Evolutionary conservation across 2,888 invertebrate species (phyloP).

Genomic region (Orthosia cruda): DNA sequence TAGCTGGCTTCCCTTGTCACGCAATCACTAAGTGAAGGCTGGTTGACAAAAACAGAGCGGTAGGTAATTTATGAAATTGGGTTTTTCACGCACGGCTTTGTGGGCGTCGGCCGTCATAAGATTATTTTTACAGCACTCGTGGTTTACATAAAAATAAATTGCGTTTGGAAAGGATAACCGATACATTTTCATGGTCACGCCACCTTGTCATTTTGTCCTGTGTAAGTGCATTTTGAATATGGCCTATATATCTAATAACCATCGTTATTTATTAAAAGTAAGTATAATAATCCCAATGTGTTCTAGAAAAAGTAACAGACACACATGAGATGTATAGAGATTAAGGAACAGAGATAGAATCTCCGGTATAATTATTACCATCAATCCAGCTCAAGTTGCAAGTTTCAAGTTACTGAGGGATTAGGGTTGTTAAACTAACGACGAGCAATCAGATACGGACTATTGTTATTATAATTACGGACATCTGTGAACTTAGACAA

Average conservation of each 20-base stretch:
- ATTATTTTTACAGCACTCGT: conserved; percentile 61
- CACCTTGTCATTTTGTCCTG: neutral
- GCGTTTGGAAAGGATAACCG: conserved; percentile 14
- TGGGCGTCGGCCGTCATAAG: conserved; percentile 55
- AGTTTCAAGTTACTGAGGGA: conserved; percentile 1
- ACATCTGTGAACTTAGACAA: conserved; percentile 9
- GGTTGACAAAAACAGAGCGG: conserved; percentile 78
- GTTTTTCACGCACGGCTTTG: conserved; percentile 70
- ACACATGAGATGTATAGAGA: neutral
- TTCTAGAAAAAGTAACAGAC: neutral
- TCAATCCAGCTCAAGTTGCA: conserved; percentile 7
- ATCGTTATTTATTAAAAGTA: neutral
- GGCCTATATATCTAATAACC: neutral
- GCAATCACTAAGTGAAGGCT: conserved; percentile 73
- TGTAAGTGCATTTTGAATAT: neutral
- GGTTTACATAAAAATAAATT: conserved; percentile 40
- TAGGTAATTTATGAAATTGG: conserved; percentile 75
- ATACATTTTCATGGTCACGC: conserved; percentile 7
- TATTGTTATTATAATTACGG: conserved; percentile 19
- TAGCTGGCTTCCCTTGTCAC: conserved; percentile 80
- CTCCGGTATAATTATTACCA: conserved; percentile 2
- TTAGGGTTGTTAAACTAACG: conserved; percentile 32
- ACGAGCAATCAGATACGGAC: conserved; percentile 13
- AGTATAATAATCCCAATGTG: neutral
- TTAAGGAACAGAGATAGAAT: conserved; percentile 1